These are phyloP conservation scores for Piprites chloris DNA, from an alignment of 2,113 vertebrate genomes.

Conservation along the genomic window DNA sequence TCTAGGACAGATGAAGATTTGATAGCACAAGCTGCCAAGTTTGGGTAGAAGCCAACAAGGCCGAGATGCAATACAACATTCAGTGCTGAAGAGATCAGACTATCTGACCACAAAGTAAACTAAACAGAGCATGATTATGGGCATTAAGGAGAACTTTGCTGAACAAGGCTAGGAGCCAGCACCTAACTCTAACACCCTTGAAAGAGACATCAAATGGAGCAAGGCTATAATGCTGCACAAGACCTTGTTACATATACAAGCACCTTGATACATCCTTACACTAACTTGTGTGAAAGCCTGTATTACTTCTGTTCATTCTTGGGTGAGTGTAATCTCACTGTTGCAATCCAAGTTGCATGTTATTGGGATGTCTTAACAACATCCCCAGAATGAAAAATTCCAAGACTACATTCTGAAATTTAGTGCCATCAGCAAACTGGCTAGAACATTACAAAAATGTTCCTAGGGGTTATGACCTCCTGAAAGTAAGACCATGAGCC, in stretches of 20 bases:
- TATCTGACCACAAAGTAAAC: not conserved
- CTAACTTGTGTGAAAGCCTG: not conserved
- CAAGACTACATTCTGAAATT: not conserved
- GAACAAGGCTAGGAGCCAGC: not conserved
- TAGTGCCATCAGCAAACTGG: not conserved
- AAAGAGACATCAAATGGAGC: not conserved
- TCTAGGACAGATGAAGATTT: not conserved
- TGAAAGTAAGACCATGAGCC: not conserved
- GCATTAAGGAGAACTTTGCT: not conserved
- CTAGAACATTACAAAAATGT: not conserved
- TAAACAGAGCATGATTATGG: not conserved
- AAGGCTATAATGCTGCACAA: not conserved
- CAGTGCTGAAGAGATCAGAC: not conserved
- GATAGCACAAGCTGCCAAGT: not conserved
- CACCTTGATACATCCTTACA: not conserved
- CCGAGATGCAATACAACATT: not conserved
- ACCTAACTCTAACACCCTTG: not conserved
- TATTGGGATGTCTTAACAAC: not conserved
- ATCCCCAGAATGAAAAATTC: not conserved
- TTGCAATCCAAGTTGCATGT: accelerated
- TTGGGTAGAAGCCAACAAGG: not conserved
- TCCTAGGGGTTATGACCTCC: not conserved
- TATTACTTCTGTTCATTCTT: not conserved
- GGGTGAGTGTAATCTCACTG: not conserved
- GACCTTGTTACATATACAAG: not conserved